phyloP scores from a whole-genome alignment of 2,797 vertebrate species.

The Iguana delicatissima region DNA sequence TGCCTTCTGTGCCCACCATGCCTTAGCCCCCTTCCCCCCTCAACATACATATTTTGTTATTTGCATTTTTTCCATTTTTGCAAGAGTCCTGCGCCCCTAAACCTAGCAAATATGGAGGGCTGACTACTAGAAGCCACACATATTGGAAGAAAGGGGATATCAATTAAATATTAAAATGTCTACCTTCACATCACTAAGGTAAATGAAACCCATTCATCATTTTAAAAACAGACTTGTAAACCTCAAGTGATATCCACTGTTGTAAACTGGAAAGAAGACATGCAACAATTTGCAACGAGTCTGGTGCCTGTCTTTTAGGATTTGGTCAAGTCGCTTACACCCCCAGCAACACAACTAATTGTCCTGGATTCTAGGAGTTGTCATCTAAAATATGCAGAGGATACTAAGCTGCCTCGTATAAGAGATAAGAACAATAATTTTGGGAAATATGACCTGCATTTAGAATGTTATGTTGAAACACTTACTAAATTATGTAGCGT shows the following conservation, averaged over 20 bases:
- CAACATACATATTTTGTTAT: too few relatives aligned
- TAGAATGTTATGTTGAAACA: not conserved
- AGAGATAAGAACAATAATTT: not conserved
- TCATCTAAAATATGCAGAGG: not conserved
- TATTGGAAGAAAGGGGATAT: too few relatives aligned
- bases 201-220: not conserved
- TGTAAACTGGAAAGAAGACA: not conserved
- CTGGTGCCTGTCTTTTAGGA: not conserved
- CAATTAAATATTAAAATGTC: too few relatives aligned
- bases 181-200: not conserved
- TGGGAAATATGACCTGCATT: not conserved
- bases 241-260: not conserved
- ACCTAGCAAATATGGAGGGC: too few relatives aligned
- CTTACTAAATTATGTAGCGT: not conserved
- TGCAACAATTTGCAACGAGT: not conserved
- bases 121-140: too few relatives aligned
- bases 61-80: too few relatives aligned
- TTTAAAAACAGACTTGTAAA: not conserved
- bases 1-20: too few relatives aligned
- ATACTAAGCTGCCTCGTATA: not conserved
- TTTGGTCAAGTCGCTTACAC: not conserved
- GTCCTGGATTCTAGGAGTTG: not conserved
- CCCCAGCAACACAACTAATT: not conserved
- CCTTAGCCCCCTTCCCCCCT: too few relatives aligned
- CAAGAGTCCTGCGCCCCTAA: too few relatives aligned